Percentiles rank a stretch among this genome's conserved stretches.
These are phyloP conservation scores for Zapornia atra DNA, from an alignment of 2,113 vertebrate genomes.

Conservation along the genomic window DNA sequence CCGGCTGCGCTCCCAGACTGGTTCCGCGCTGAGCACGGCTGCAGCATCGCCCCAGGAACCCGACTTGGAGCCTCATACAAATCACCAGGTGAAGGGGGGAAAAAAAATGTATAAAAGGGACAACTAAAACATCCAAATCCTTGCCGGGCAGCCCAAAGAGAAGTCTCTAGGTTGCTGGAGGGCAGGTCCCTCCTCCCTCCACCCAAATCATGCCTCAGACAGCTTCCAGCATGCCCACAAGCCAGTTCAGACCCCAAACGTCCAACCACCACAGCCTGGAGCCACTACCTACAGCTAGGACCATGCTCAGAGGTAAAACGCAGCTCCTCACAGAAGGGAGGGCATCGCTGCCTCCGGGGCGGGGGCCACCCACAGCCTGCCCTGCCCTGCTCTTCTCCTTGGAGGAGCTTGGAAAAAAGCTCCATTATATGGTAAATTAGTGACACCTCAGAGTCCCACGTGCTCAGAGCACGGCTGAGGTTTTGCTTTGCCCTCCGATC, in stretches of 20 bases:
- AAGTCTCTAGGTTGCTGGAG: not conserved
- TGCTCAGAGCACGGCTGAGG: accelerated
- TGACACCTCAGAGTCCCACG: not conserved
- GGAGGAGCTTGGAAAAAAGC: not conserved
- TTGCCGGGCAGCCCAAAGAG: not conserved
- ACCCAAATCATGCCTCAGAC: not conserved
- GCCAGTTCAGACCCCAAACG: not conserved
- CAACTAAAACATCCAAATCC: not conserved
- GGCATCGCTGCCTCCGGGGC: accelerated
- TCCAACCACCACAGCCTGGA: accelerated
- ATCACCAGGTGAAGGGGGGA: not conserved
- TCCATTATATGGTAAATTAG: not conserved
- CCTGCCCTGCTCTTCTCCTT: not conserved
- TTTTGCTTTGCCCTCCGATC: not conserved
- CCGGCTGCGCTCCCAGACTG: accelerated
- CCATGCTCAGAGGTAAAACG: not conserved
- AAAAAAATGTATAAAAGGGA: not conserved
- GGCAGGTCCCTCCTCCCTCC: not conserved
- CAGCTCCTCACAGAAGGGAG: not conserved
- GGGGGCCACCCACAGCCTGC: not conserved
- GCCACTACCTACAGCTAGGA: not conserved
- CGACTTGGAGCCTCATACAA: not conserved
- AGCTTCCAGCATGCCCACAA: not conserved
- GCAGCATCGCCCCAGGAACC: accelerated
- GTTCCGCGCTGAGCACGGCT: not conserved